Evolutionary conservation across 1,140 invertebrate genomes (phyloP), one percentile per base, ranked within the genome.

Genomic region (Acromyrmex heyeri): DNA sequence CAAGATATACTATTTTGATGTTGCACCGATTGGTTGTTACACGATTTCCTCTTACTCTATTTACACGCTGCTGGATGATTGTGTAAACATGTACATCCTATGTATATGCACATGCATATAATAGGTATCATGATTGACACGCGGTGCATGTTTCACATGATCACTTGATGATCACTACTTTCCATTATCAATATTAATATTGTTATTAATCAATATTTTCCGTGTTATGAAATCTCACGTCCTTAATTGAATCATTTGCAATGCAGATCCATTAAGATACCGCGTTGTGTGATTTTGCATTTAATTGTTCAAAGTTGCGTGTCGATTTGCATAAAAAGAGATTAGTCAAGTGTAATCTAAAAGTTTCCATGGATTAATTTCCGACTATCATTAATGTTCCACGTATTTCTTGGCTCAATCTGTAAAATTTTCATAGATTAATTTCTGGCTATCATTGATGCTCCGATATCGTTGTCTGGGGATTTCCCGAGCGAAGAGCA

Each of bases 131-230:
- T 8, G 14, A 67, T 67, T 27, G 44, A 67, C 30, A 21, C 10
- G 16, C 18, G 14, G 8, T 24, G 14, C 24, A 61, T 27, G 44
- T 70, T 81, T 72, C 30, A 18, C 1, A 2, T 24, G 18, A 50
- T 50, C 0, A 50, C 48, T 50, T 44, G 3, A 44, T 44, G 87
- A 73, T 90, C 85, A 87, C 61, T 77, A 73, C 50, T 73, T 59
- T 44, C 62, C 16, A 79, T 44, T 75, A 87, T 90, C 86, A 90
- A 87, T 90, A 90, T 90, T 87, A 87, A 87, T 87, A 90, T 34
- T 86, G 77, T 70, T 24, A 53, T 14, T 6, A 50, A 87, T 86
- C 65, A 21, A 0, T 69, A 14, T 64, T 87, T 76, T 53, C 27
- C 21, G 27, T 77, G 50, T 86, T 86, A 65, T 38, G 57, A 86